These are phyloP conservation scores for Oryzias javanicus DNA, from an alignment of 2,113 vertebrate genomes.

Conservation along the genomic window DNA sequence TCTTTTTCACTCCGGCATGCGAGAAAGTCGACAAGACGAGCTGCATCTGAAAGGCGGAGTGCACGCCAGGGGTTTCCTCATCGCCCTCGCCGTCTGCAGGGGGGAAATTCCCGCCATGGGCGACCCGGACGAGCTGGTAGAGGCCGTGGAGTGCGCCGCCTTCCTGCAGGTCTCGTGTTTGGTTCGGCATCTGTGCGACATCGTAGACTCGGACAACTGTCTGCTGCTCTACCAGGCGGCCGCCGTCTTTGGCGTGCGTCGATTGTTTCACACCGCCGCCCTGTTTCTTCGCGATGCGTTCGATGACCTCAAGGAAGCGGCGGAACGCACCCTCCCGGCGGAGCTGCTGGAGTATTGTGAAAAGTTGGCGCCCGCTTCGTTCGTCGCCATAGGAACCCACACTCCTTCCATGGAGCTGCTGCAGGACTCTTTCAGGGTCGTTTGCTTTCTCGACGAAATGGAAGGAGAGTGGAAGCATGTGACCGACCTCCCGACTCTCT, in stretches of 20 bases:
- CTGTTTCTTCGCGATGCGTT: slow-evolving; percentile 86
- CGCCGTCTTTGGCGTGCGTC: slow-evolving; percentile 81
- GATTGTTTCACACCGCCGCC: slow-evolving; percentile 79
- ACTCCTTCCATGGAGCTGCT: slow-evolving; percentile 84
- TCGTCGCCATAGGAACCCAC: slow-evolving; percentile 87
- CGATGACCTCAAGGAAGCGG: slow-evolving; percentile 72
- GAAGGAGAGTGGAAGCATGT: slow-evolving; percentile 85
- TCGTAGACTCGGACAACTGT: slow-evolving; percentile 89
- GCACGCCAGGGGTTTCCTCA: slow-evolving; percentile 80
- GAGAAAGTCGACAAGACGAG: slow-evolving; percentile 82
- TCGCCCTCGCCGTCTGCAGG: slow-evolving; percentile 81
- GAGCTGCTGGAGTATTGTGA: slow-evolving; percentile 83
- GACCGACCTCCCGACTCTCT: slow-evolving; percentile 82
- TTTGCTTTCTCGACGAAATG: slow-evolving; percentile 89
- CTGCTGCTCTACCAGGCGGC: slow-evolving; percentile 85
- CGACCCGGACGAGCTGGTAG: slow-evolving; percentile 82
- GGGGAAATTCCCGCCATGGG: slow-evolving; percentile 79
- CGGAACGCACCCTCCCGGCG: slow-evolving; percentile 70
- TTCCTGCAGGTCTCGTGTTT: slow-evolving; percentile 87
- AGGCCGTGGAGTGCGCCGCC: slow-evolving; percentile 88
- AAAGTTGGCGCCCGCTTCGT: slow-evolving; percentile 80
- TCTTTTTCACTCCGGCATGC: slow-evolving; percentile 93
- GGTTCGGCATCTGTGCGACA: slow-evolving; percentile 80
- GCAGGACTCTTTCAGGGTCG: slow-evolving; percentile 85
- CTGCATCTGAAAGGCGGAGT: slow-evolving; percentile 82